A percentile compares a stretch with the other conserved stretches of the same genome.
Evolutionary conservation across 2,888 invertebrate genomes (phyloP).

Genomic region (Osedax fenrisi): DNA sequence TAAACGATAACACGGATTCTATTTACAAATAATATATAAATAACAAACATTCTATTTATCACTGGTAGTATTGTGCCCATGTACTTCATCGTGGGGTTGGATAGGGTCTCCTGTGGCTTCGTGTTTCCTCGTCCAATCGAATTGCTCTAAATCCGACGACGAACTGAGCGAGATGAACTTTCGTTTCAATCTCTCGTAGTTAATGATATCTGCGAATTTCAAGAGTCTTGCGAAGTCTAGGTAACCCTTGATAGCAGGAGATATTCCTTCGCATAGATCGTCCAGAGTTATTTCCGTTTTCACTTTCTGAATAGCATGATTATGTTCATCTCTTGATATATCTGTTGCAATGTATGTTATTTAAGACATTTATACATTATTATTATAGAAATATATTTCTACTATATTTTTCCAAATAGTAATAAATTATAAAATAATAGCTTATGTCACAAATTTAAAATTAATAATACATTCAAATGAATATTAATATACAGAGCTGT

Average conservation of each 20-base stretch:
- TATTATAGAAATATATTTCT: too few relatives aligned
- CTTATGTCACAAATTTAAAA: too few relatives aligned
- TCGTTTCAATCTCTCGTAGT: not conserved
- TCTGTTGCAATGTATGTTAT: too few relatives aligned
- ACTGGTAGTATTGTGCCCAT: not conserved
- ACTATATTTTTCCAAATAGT: too few relatives aligned
- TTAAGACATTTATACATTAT: too few relatives aligned
- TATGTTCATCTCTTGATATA: not conserved
- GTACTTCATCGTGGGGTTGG: not conserved
- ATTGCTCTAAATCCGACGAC: not conserved
- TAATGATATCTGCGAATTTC: not conserved
- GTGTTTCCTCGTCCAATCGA: not conserved
- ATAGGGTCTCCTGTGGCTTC: not conserved
- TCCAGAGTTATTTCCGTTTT: not conserved
- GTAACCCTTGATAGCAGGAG: not conserved
- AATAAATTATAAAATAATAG: too few relatives aligned
- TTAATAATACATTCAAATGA: too few relatives aligned
- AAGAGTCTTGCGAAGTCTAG: not conserved
- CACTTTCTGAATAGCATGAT: not conserved
- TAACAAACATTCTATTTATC: too few relatives aligned
- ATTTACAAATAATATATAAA: too few relatives aligned
- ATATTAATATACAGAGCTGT: too few relatives aligned
- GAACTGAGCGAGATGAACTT: not conserved
- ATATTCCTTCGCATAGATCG: not conserved
- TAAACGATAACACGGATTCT: too few relatives aligned